Conservation (phyloP, 2,888 invertebrate species). For the Mellilla xanthometata region DNA sequence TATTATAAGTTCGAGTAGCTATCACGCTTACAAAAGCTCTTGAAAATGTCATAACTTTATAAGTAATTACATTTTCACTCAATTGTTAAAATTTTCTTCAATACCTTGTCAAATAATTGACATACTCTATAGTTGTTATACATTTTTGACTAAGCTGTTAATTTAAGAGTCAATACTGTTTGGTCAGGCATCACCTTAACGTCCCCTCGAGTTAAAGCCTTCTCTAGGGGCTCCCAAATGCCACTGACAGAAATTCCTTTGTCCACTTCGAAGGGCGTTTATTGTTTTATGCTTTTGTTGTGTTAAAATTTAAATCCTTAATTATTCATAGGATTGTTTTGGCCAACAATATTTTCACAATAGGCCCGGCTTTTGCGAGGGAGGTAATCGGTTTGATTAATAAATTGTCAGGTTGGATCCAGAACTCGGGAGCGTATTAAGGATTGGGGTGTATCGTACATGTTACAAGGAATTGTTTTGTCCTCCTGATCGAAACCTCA, state of each 20-base stretch:
- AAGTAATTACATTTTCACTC: too few relatives aligned
- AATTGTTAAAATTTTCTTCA: too few relatives aligned
- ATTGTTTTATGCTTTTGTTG: constrained; percentile 81
- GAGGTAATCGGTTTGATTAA: constrained; percentile 82
- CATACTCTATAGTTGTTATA: too few relatives aligned
- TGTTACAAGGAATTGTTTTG: too few relatives aligned
- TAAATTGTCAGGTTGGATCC: constrained; percentile 83
- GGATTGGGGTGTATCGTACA: not conserved
- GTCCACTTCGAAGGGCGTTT: constrained; percentile 76
- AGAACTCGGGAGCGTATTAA: constrained; percentile 36
- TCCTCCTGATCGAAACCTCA: too few relatives aligned
- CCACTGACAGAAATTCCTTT: constrained; percentile 73
- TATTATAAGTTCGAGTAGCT: too few relatives aligned
- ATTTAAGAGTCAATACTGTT: not conserved
- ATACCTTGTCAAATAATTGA: too few relatives aligned
- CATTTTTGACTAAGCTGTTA: too few relatives aligned
- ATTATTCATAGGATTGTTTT: constrained; percentile 82
- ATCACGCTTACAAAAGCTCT: too few relatives aligned
- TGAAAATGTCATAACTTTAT: too few relatives aligned
- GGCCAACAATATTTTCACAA: constrained; percentile 80
- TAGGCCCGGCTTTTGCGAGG: constrained; percentile 69
- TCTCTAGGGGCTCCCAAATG: constrained; percentile 59
- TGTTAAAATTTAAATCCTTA: constrained; percentile 81
- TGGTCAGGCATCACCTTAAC: constrained; percentile 38
- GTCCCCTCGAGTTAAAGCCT: constrained; percentile 61